Evolutionary conservation across 2,888 invertebrate species (phyloP).

Genomic region (Heliconius ethilla): DNA sequence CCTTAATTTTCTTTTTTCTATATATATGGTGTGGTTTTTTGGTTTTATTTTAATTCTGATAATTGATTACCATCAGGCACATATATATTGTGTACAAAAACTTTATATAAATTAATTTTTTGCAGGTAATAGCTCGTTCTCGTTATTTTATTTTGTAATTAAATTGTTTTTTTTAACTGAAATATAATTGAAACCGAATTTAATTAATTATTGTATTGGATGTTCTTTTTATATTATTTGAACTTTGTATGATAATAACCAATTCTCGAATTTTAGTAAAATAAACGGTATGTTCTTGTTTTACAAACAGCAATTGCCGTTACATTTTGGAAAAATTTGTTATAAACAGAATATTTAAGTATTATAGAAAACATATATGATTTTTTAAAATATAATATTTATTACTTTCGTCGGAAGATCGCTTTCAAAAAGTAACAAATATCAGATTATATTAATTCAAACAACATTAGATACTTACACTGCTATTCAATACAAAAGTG

Average conservation of each 20-base stretch:
- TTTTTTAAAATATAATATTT: background rate
- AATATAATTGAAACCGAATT: background rate
- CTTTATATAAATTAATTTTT: background rate
- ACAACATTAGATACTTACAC: background rate
- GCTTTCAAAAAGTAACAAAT: background rate
- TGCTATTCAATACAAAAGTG: background rate
- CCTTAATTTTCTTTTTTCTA: no score
- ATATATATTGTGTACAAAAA: background rate
- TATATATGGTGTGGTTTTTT: background rate
- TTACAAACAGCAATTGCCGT: background rate
- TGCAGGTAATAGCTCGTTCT: background rate
- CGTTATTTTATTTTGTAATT: background rate
- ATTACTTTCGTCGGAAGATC: background rate
- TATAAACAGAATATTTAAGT: no score
- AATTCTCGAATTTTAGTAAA: background rate
- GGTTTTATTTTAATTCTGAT: no score
- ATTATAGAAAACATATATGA: background rate
- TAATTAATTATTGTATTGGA: background rate
- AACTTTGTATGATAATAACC: background rate
- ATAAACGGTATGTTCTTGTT: background rate
- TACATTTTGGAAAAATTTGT: background rate
- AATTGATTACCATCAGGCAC: background rate
- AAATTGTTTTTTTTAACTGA: background rate
- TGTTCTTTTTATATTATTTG: background rate
- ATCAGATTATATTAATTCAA: background rate